Percentiles rank a stretch among this genome's conserved stretches.
Conservation (phyloP, 1,140 invertebrate species). For the Eubasilissa regina region DNA sequence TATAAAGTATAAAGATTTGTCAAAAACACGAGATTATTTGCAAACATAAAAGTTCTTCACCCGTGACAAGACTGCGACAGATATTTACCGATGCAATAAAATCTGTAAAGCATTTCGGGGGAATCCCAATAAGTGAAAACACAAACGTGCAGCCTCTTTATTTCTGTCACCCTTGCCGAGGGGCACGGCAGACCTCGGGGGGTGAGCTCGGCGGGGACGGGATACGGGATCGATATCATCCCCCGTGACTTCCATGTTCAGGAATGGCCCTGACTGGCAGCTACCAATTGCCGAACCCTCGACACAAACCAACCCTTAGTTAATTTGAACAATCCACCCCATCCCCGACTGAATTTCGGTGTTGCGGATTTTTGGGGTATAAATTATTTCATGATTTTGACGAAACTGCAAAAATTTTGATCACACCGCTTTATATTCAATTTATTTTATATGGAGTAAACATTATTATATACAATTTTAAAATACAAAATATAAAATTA, state of each 20-base stretch:
- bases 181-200: neutral
- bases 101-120: conserved; percentile 5
- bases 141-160: conserved; percentile 24
- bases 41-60: conserved; percentile 11
- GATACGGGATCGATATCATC: conserved; percentile 27
- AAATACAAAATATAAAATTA: too few relatives aligned
- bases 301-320: neutral
- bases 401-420: too few relatives aligned
- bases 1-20: neutral
- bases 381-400: neutral
- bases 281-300: conserved; percentile 11
- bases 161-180: conserved; percentile 2
- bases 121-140: conserved; percentile 29
- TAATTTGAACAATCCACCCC: conserved; percentile 36
- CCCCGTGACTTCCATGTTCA: conserved; percentile 7
- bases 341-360: neutral
- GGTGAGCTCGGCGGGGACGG: neutral
- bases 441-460: too few relatives aligned
- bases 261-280: conserved; percentile 8
- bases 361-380: neutral
- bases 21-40: neutral
- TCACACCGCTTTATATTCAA: too few relatives aligned
- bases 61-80: neutral
- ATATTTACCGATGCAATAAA: conserved; percentile 11
- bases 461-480: too few relatives aligned